These are phyloP conservation scores for Laupala kohalensis DNA, from an alignment of 1,140 invertebrate genomes.

Conservation along the genomic window DNA sequence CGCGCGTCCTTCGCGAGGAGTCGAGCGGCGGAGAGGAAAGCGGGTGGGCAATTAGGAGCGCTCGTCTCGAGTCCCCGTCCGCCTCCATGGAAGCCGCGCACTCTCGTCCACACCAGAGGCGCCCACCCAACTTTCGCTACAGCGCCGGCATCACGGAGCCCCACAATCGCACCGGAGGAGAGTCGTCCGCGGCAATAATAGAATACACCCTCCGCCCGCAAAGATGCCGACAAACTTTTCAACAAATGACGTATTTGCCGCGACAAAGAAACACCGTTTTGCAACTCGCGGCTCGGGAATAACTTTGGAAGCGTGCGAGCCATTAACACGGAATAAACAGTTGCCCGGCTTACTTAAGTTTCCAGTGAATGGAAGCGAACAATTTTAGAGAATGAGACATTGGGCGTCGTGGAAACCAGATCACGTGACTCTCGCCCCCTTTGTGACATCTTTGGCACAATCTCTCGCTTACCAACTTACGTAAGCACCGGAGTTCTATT, in stretches of 20 bases:
- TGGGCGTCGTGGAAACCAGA: too few relatives aligned
- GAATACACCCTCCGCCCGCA: neutral
- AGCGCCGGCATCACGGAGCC: neutral
- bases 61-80: neutral
- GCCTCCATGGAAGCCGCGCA: neutral
- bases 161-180: neutral
- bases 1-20: too few relatives aligned
- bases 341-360: neutral
- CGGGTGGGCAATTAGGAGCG: neutral
- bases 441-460: too few relatives aligned
- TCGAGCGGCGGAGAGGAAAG: neutral
- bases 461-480: neutral
- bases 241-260: neutral
- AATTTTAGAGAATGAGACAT: neutral
- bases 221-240: neutral
- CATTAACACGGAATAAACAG: neutral
- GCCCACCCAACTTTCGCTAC: neutral
- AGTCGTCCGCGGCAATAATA: neutral
- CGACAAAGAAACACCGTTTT: neutral
- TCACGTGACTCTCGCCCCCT: too few relatives aligned
- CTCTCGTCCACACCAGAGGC: neutral
- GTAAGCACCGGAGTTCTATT: neutral
- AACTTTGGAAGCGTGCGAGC: neutral
- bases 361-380: neutral
- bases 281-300: neutral